Conservation (phyloP, 2,888 invertebrate genomes). For the Rhorus exstirpatorius region DNA sequence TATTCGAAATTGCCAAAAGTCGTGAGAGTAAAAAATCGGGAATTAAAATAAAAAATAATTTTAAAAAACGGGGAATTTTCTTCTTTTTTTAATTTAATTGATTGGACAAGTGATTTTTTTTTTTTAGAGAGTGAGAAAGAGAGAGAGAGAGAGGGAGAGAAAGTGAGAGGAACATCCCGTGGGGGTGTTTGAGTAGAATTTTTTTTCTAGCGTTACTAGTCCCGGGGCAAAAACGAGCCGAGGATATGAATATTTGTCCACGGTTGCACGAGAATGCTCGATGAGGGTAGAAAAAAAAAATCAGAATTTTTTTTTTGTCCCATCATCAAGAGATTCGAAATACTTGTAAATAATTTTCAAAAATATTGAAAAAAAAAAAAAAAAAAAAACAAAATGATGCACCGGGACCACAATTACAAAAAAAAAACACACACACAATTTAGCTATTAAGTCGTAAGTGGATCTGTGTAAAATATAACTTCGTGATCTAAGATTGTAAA, state of each 20-base stretch:
- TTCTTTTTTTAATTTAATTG: too few species aligned
- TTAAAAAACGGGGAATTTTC: too few species aligned
- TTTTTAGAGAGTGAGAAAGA: slow-evolving; percentile 3
- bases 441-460: slow-evolving; percentile 82
- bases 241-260: slow-evolving; percentile 41
- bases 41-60: too few species aligned
- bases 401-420: slow-evolving; percentile 55
- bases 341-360: slow-evolving; percentile 63
- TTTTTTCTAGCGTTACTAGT: slow-evolving; percentile 68
- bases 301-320: background rate
- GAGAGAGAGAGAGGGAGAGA: slow-evolving; percentile 20
- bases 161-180: slow-evolving; percentile 34
- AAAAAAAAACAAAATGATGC: too few species aligned
- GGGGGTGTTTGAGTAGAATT: slow-evolving; percentile 55
- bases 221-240: slow-evolving; percentile 63
- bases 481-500: slow-evolving; percentile 85
- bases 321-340: slow-evolving; percentile 49
- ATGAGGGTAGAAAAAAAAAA: slow-evolving; percentile 17
- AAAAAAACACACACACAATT: slow-evolving; percentile 56
- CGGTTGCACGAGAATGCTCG: slow-evolving; percentile 42
- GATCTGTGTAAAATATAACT: slow-evolving; percentile 85
- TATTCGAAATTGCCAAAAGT: too few species aligned
- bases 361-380: slow-evolving; percentile 13
- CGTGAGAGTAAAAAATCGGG: too few species aligned
- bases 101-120: too few species aligned